Percentiles rank a stretch among this genome's conserved stretches.
Evolutionary conservation across 2,797 vertebrate genomes (phyloP).

Genomic region (Gobionotothen gibberifrons): DNA sequence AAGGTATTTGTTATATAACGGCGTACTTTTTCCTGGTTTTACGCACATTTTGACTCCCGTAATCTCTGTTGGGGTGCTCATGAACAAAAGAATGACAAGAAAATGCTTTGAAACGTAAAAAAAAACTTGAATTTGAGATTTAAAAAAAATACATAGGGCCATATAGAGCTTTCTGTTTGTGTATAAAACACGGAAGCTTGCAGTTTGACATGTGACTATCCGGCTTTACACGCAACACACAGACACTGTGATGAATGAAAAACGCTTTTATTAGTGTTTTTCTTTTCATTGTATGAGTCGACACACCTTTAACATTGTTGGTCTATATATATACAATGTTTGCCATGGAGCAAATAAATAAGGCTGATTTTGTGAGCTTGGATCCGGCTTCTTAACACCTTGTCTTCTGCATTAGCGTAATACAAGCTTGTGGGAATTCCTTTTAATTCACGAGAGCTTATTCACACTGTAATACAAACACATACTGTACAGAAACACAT

Average conservation of each 20-base stretch:
- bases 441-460: neutral
- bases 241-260: neutral
- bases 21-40: neutral
- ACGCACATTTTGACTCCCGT: neutral
- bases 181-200: neutral
- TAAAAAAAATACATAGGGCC: neutral
- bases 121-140: too few relatives aligned
- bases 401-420: neutral
- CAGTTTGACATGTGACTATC: neutral
- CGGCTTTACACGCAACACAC: neutral
- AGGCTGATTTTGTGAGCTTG: neutral
- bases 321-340: neutral
- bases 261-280: too few relatives aligned
- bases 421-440: neutral
- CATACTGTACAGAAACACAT: neutral
- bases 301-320: accelerated
- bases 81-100: neutral
- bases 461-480: neutral
- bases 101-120: neutral
- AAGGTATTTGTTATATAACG: neutral
- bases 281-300: neutral
- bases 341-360: neutral
- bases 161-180: too few relatives aligned
- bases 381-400: neutral
- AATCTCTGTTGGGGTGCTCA: neutral